Base-by-base conservation (phyloP, 1,140 invertebrate species). In the Drosophila watanabei region DNA sequence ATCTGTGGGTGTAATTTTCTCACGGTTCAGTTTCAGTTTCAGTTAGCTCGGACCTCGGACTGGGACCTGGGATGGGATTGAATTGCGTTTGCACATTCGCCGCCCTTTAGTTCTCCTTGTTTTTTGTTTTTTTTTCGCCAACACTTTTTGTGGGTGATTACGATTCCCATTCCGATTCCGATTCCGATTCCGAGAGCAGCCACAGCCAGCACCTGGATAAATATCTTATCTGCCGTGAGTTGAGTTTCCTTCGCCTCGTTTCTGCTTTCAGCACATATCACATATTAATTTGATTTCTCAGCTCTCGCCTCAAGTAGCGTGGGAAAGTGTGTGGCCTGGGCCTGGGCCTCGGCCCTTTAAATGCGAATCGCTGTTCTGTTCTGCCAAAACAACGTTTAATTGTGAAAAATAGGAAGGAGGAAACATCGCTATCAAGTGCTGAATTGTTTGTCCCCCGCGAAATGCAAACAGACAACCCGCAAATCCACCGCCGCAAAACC, bases 1-100 rank as follows among this genome's bases (percentile, higher is more conserved):
- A 90, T 86, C 87, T 71, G 86, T 90, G 86, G 86, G 86, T 91
- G 86, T 90, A 91, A 82, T 90, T 90, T 90, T 90, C 87, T 90
- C 86, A 90, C 86, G 87, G 82, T 90, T 90, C 87, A 86, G 52
- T 90, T 89, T 71, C 63, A 37, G 68, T 71, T 90, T 90, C 86
- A 80, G 79, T 89, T 80, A 8, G 64, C 66, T 82, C 75, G 70
- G 73, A 79, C 81, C 73, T 52, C 63, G 49, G 39, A 10, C 49
- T 71, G 52, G 69, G 35, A 73, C 69, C 39, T 71, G 52, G 69
- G 35, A 73, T 71, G 52, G 71, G 35, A 75, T 75, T 90, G 88
- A 89, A 85, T 90, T 90, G 81, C 86, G 82, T 90, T 90, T 90
- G 82, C 85, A 90, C 85, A 90, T 90, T 90, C 89, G 79, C 83